Evolutionary conservation across 2,888 invertebrate genomes (phyloP).

Genomic region (Apamea crenata): DNA sequence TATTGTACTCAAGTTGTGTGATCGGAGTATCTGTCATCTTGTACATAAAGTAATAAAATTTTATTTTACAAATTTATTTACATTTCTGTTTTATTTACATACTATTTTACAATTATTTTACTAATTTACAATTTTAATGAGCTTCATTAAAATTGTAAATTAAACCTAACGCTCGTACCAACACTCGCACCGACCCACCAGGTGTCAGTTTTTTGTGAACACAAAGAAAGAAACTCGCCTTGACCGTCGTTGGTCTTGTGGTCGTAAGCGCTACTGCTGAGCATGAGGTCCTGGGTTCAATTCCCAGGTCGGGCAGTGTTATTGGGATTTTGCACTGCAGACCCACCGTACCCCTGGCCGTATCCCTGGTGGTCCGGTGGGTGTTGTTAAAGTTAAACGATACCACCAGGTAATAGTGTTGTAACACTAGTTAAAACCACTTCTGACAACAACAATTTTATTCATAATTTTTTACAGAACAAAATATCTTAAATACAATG

Average conservation of each 20-base stretch:
- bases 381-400: too few relatives aligned
- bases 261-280: not conserved
- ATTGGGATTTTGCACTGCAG: too few relatives aligned
- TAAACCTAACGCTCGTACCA: not conserved
- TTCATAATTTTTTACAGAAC: too few relatives aligned
- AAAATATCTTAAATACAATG: too few relatives aligned
- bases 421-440: too few relatives aligned
- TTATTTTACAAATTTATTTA: conserved; percentile 79
- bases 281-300: not conserved
- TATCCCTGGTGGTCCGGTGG: too few relatives aligned
- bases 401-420: too few relatives aligned
- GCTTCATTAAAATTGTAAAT: not conserved
- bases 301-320: not conserved
- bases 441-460: too few relatives aligned
- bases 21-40: conserved; percentile 84
- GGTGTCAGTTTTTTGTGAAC: not conserved
- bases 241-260: not conserved
- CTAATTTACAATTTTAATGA: too few relatives aligned
- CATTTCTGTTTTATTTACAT: conserved; percentile 77
- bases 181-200: not conserved
- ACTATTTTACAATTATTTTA: too few relatives aligned
- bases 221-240: not conserved
- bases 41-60: conserved; percentile 89
- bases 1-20: conserved; percentile 80
- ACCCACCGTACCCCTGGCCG: too few relatives aligned